These are phyloP conservation scores for Labia minor DNA, from an alignment of 2,888 invertebrate species.

Conservation along the genomic window DNA sequence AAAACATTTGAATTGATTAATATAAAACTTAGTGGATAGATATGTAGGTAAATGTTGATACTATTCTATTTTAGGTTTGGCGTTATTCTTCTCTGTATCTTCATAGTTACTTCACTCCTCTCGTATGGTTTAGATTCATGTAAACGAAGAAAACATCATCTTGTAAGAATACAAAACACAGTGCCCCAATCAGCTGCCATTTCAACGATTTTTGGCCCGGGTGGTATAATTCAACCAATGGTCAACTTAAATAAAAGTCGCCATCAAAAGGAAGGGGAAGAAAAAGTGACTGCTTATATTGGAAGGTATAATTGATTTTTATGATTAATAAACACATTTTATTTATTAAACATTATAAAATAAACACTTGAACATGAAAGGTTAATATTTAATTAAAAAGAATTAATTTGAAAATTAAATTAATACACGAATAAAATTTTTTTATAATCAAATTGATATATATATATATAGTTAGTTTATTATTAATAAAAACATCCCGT, in stretches of 20 bases:
- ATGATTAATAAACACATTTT: background rate
- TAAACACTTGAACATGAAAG: background rate
- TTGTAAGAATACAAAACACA: slow-evolving; percentile 29
- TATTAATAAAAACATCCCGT: too few relatives aligned
- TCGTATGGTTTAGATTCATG: slow-evolving; percentile 28
- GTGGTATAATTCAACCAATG: slow-evolving; percentile 31
- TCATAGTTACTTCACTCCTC: slow-evolving; percentile 28
- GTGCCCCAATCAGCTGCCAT: slow-evolving; percentile 23
- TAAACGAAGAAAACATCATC: slow-evolving; percentile 29
- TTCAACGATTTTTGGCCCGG: slow-evolving; percentile 28
- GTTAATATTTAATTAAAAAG: background rate
- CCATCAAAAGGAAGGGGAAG: slow-evolving; percentile 9
- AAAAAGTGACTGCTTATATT: slow-evolving; percentile 21
- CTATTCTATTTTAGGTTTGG: slow-evolving; percentile 28
- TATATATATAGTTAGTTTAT: too few relatives aligned
- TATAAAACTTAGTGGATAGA: too few relatives aligned
- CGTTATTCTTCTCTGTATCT: slow-evolving; percentile 28
- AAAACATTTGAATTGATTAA: too few relatives aligned
- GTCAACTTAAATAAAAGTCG: slow-evolving; percentile 26
- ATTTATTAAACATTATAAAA: background rate
- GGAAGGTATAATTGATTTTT: slow-evolving; percentile 16
- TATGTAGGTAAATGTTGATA: too few relatives aligned
- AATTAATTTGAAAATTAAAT: too few relatives aligned
- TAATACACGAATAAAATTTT: too few relatives aligned
- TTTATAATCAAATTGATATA: too few relatives aligned